These are phyloP conservation scores for Menura novaehollandiae DNA, from an alignment of 2,113 vertebrate genomes.

Conservation along the genomic window DNA sequence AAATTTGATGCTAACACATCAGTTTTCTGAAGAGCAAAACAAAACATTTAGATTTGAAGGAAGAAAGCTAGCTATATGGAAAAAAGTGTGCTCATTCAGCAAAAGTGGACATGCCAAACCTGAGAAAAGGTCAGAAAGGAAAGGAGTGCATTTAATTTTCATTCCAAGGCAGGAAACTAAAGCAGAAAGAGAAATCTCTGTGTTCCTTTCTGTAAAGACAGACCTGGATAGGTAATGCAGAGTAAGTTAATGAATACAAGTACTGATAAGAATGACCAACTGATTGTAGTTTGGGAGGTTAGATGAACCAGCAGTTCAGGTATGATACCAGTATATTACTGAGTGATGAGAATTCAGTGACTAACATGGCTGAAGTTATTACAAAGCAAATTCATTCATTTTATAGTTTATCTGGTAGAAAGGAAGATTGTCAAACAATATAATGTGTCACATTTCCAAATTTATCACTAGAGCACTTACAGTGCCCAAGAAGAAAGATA, in stretches of 20 bases:
- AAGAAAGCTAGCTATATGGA: neutral
- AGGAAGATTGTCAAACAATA: neutral
- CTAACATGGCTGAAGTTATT: neutral
- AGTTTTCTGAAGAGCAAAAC: neutral
- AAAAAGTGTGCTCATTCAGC: neutral
- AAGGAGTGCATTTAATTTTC: neutral
- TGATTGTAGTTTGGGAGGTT: neutral
- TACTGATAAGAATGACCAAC: neutral
- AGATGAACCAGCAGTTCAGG: neutral
- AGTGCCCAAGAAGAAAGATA: neutral
- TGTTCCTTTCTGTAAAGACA: neutral
- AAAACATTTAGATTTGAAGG: neutral
- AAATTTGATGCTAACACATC: neutral
- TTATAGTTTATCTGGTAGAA: neutral
- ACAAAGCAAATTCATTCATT: neutral
- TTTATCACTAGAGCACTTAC: neutral
- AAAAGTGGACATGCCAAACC: neutral
- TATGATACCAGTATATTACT: neutral
- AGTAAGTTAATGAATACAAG: neutral
- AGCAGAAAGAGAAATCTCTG: neutral
- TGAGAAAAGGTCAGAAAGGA: neutral
- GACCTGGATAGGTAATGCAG: neutral
- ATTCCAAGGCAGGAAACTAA: neutral
- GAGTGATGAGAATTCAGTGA: neutral
- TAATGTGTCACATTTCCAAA: neutral